Evolutionary conservation across 2,113 vertebrate species (phyloP).

Genomic region (Thamnaconus septentrionalis): DNA sequence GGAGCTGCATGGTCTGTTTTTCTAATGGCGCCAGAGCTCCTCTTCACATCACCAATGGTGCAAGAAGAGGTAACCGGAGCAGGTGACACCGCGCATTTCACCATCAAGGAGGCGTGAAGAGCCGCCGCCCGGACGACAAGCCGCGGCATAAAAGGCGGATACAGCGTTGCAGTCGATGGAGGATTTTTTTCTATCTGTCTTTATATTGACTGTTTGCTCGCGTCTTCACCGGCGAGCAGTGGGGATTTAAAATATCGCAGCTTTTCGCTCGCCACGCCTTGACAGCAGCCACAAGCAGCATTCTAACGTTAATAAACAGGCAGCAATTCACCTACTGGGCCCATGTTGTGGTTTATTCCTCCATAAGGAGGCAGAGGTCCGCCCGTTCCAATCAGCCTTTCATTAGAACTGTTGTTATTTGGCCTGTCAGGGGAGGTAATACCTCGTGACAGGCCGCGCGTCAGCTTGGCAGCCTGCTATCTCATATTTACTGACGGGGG

Average conservation of each 20-base stretch:
- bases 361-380: conserved; percentile 61
- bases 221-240: background rate
- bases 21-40: conserved; percentile 24
- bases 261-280: conserved; percentile 60
- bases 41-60: conserved; percentile 32
- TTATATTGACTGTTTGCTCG: too few relatives aligned
- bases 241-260: conserved; percentile 32
- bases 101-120: background rate
- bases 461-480: conserved; percentile 59
- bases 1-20: conserved; percentile 15
- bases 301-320: conserved; percentile 68
- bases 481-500: conserved; percentile 60
- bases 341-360: conserved; percentile 61
- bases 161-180: too few relatives aligned
- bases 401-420: conserved; percentile 74
- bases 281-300: conserved; percentile 57
- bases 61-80: conserved; percentile 21
- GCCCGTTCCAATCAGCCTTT: conserved; percentile 67
- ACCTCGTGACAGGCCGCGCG: conserved; percentile 55
- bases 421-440: conserved; percentile 63
- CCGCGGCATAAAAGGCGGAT: too few relatives aligned
- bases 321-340: conserved; percentile 61
- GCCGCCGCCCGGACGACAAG: too few relatives aligned
- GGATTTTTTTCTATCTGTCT: too few relatives aligned
- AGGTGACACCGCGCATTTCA: background rate